Evolutionary conservation across 2,888 invertebrate species (phyloP).

Genomic region (Melieria crassipennis): DNA sequence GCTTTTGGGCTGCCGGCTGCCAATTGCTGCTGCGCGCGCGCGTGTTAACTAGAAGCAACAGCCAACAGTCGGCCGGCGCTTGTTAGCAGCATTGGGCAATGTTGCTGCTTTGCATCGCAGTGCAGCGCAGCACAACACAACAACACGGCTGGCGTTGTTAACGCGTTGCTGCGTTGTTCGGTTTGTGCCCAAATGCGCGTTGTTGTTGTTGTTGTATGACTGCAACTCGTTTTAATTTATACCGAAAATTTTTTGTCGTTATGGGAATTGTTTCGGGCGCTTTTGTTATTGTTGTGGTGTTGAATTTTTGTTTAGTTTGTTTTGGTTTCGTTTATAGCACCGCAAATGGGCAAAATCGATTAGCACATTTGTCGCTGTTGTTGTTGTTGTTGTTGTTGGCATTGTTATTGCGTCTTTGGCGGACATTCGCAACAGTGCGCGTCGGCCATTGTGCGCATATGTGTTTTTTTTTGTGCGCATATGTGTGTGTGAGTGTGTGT

Average conservation of each 20-base stretch:
- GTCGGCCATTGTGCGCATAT: not conserved
- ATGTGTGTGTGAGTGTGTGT: slow-evolving; percentile 17
- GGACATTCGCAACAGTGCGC: not conserved
- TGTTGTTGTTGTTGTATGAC: too few species aligned
- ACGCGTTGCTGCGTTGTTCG: too few species aligned
- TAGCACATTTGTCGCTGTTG: slow-evolving; percentile 11
- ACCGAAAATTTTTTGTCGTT: slow-evolving; percentile 10
- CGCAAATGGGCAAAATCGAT: slow-evolving; percentile 36
- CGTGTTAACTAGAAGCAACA: not conserved
- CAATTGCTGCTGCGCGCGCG: not conserved
- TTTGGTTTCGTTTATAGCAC: slow-evolving; percentile 4
- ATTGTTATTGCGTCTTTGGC: not conserved
- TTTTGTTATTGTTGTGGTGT: not conserved
- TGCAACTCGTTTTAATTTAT: slow-evolving; percentile 7
- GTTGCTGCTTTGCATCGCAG: not conserved
- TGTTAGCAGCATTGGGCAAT: not conserved
- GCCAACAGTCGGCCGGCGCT: slow-evolving; percentile 8
- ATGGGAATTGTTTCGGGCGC: not conserved
- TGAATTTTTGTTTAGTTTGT: not conserved
- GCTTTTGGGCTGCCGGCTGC: not conserved
- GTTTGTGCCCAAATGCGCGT: too few species aligned
- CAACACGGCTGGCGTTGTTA: too few species aligned
- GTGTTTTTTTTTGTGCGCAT: too few species aligned
- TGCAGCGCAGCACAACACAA: too few species aligned
- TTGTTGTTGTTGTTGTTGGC: not conserved